Percentiles rank a stretch among this genome's conserved stretches.
Evolutionary conservation across 2,113 vertebrate species (phyloP).

Genomic region (Bostrychus sinensis): DNA sequence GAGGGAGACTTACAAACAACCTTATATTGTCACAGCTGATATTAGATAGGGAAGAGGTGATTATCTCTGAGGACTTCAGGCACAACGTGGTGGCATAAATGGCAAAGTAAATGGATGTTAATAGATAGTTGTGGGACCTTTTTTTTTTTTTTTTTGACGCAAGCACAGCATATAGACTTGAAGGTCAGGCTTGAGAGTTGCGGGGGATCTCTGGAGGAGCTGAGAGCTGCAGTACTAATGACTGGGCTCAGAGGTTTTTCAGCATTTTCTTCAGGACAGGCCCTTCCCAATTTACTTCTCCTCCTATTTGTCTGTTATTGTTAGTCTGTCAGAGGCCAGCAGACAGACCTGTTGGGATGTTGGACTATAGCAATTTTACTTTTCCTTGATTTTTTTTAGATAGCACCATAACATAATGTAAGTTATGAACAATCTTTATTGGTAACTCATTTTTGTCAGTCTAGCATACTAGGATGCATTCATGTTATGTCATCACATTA

Average conservation of each 20-base stretch:
- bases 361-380: background rate
- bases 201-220: background rate
- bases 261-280: background rate
- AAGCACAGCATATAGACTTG: slow-evolving; percentile 8
- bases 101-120: slow-evolving; percentile 42
- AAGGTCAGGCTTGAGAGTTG: slow-evolving; percentile 7
- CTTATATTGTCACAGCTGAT: slow-evolving; percentile 34
- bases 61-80: slow-evolving; percentile 22
- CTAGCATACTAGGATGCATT: too few relatives aligned
- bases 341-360: background rate
- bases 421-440: too few relatives aligned
- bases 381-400: background rate
- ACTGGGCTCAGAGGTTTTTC: background rate
- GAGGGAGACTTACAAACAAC: slow-evolving; percentile 10
- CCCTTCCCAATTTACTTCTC: background rate
- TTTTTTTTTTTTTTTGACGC: too few relatives aligned
- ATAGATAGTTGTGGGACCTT: slow-evolving; percentile 26
- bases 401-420: too few relatives aligned
- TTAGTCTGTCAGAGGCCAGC: slow-evolving; percentile 1
- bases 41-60: slow-evolving; percentile 17
- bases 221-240: slow-evolving; percentile 1
- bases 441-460: too few relatives aligned
- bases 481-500: too few relatives aligned
- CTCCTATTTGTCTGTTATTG: background rate
- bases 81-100: slow-evolving; percentile 31